Evolutionary conservation across 2,888 invertebrate species (phyloP).

Genomic region (Rotaria socialis): DNA sequence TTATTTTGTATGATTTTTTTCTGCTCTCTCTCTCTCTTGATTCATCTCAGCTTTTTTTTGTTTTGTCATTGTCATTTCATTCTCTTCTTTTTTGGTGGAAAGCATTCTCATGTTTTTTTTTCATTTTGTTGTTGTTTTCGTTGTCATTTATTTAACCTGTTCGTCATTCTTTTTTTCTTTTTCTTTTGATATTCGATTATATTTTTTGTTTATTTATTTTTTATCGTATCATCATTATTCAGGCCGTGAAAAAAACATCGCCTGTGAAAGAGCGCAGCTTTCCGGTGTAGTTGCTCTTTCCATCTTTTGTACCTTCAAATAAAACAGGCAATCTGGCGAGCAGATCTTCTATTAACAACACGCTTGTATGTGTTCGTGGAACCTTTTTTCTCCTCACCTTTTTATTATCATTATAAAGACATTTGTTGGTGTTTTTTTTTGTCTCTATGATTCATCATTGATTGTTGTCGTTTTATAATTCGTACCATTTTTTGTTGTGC

Average conservation of each 20-base stretch:
- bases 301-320: constrained; percentile 26
- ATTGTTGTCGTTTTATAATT: background rate
- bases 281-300: constrained; percentile 13
- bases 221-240: constrained; percentile 14
- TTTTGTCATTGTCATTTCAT: constrained; percentile 36
- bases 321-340: constrained; percentile 29
- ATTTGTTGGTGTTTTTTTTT: background rate
- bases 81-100: background rate
- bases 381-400: background rate
- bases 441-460: background rate
- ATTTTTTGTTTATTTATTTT: constrained; percentile 32
- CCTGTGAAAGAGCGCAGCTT: background rate
- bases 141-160: constrained; percentile 21
- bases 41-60: constrained; percentile 32
- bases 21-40: constrained; percentile 4
- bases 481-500: constrained; percentile 15
- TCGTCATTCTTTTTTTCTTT: background rate
- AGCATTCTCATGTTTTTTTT: constrained; percentile 34
- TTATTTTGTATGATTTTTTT: constrained; percentile 1
- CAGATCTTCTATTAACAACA: constrained; percentile 13
- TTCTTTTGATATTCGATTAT: constrained; percentile 22
- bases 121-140: constrained; percentile 5
- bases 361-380: constrained; percentile 18
- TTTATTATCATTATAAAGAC: background rate
- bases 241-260: constrained; percentile 23